Base-by-base conservation (phyloP, 1,140 invertebrate genomes). In the Augochlora pura region DNA sequence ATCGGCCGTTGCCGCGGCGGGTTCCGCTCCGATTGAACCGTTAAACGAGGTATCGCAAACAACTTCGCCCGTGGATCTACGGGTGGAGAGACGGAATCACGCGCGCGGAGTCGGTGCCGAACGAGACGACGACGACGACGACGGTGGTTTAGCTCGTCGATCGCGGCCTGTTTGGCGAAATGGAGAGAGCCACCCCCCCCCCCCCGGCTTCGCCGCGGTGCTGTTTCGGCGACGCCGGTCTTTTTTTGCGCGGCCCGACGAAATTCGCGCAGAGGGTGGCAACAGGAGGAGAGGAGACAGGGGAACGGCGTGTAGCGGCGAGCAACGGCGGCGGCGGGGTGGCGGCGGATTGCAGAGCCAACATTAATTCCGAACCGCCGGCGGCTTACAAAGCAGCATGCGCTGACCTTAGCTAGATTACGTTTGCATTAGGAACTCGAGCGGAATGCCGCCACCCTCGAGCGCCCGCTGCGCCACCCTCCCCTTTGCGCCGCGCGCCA, bases 361-460 rank as follows among this genome's bases (percentile, higher is more conserved):
- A 75, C 87, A 88, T 90, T 88, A 90, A 90, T 90, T 90, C 86
- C 88, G 74, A 79, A 82, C 84, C 82, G 84, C 81, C 87, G 72
- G 75, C 77, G 72, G 84, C 83, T 84, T 86, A 88, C 88, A 90
- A 90, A 90, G 88, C 89, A 86, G 82, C 83, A 81, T 64, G 49
- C 77, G 81, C 85, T 86, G 85, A 88, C 89, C 88, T 90, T 90
- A 88, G 85, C 88, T 88, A 81, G 78, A 89, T 88, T 89, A 87
- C 88, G 88, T 90, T 90, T 90, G 89, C 87, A 89, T 87, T 90
- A 88, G 81, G 85, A 90, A 88, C 87, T 90, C 88, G 86, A 87
- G 87, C 84, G 87, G 88, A 90, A 89, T 85, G 80, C 81, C 86
- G 82, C 76, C 86, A 81, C 76, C 73, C 78, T 69, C 62, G 82